Evolutionary conservation across 2,888 invertebrate genomes (phyloP).

Genomic region (Alcis repandata): DNA sequence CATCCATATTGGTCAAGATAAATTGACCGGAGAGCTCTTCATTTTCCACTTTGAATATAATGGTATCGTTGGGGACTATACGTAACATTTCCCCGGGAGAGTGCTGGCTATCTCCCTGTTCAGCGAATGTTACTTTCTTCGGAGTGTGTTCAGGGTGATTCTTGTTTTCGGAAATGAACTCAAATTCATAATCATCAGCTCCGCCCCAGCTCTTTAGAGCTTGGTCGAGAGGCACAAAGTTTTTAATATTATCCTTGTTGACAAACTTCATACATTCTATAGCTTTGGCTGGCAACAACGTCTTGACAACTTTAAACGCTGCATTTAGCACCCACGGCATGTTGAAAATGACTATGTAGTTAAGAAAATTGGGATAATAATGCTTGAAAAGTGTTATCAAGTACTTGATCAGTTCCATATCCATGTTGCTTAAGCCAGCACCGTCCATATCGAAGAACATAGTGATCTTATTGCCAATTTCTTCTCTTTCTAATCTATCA

Average conservation of each 20-base stretch:
- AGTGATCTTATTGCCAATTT: slow-evolving; percentile 91
- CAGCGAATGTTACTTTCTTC: slow-evolving; percentile 81
- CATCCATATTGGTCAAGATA: slow-evolving; percentile 90
- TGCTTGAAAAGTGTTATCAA: slow-evolving; percentile 94
- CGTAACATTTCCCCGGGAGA: slow-evolving; percentile 86
- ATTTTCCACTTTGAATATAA: slow-evolving; percentile 89
- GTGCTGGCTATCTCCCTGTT: slow-evolving; percentile 72
- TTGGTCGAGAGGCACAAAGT: slow-evolving; percentile 91
- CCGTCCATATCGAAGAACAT: slow-evolving; percentile 97
- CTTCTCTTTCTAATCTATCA: slow-evolving; percentile 91
- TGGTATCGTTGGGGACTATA: slow-evolving; percentile 89
- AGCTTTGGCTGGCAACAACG: slow-evolving; percentile 94
- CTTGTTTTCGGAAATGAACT: slow-evolving; percentile 89
- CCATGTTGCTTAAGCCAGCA: slow-evolving; percentile 94
- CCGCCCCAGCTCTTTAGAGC: slow-evolving; percentile 94
- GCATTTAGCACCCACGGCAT: slow-evolving; percentile 98
- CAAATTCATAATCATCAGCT: slow-evolving; percentile 90
- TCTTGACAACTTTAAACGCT: slow-evolving; percentile 96
- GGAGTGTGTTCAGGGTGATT: slow-evolving; percentile 70
- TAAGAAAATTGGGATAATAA: slow-evolving; percentile 95
- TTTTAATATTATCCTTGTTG: slow-evolving; percentile 90
- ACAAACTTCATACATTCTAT: slow-evolving; percentile 95
- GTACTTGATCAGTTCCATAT: slow-evolving; percentile 96
- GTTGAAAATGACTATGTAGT: slow-evolving; percentile 96
- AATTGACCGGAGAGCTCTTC: slow-evolving; percentile 90